Base-by-base conservation (phyloP, 2,113 vertebrate species). In the Phylloscopus trochilus region DNA sequence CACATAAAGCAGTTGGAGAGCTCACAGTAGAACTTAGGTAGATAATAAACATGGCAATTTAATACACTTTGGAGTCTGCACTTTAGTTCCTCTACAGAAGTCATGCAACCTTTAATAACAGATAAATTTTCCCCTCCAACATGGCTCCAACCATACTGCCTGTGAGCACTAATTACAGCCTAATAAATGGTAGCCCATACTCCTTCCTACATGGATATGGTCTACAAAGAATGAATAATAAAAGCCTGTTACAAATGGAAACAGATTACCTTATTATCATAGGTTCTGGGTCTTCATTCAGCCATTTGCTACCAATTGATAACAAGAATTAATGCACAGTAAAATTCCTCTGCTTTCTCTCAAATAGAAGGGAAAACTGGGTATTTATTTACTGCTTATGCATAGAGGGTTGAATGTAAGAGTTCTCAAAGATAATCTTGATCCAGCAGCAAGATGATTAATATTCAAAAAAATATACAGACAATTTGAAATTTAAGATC, bases 1-100 rank as follows among this genome's bases (percentile, higher is more conserved):
- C n/a, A 69, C 80, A 94, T 80, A 96, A 96, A 93, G 85, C 96
- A 93, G 84, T 92, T 92, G 92, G 89, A 95, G 74, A 96, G 93
- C 56, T 83, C 90, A 97, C 85, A 91, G 90, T 58, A 92, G 58
- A 86, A 78, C 95, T 96, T 95, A 94, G 77, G 70, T 87, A 95
- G 80, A 95, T 93, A 79, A 96, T 79, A 95, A 90, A 93, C 68
- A 95, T 0, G 1, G 62, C 67, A 86, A 92, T 97, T 93, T 81
- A 95, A 93, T 82, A 72, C 49, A 90, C 86, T 94, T 92, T 78
- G 67, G 68, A 95, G 64, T 68, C 82, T 58, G 47, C 76, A 69
- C 60, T 94, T 83, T 3, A 3, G 53, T 58, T 89, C 24, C 70
- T 88, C 75, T 64, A 47, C 11, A 5, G 39, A 66, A 90, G 87